Evolutionary conservation across 1,140 invertebrate genomes (phyloP), one percentile per base, ranked within the genome.

Genomic region (Whitmania pigra): DNA sequence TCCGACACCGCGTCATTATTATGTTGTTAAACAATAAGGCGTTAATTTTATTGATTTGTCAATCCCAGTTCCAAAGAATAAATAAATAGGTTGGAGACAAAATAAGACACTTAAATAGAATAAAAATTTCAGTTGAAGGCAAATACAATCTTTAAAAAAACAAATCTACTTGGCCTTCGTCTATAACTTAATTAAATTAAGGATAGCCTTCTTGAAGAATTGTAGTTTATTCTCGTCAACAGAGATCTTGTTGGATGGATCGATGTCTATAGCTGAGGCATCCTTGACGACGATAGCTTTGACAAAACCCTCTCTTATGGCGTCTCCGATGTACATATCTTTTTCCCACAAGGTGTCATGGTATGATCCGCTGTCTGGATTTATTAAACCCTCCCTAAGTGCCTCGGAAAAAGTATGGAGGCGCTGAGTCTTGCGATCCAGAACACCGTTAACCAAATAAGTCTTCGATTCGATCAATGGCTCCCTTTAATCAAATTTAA

Each of bases 171-270:
- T 49, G 15, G 15, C 9, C 2, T 17, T 1, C 5, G 43, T 49
- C 43, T 49, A 49, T 11, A 49, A 49, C 43, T 49, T 49, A 49
- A 49, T 49, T 0, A 77, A 75, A 22, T 74, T 75, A 55, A 78
- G 31, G 0, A 81, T 69, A 69, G 80, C 81, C 17, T 75, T 68
- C 73, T 76, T 78, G 43, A 78, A 76, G 31, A 73, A 76, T 29
- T 77, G 74, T 40, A 80, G 69, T 67, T 76, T 78, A 29, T 79
- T 63, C 71, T 77, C 78, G 72, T 79, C 76, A 20, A 82, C 75
- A 13, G 80, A 77, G 29, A 81, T 79, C 63, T 76, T 76, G 75
- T 81, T 81, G 53, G 76, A 75, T 20, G 80, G 78, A 71, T 79
- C 76, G 69, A 82, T 78, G 69, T 80, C 78, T 20, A 82, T 63